These are phyloP conservation scores for Phrynocephalus vlangalii DNA, from an alignment of 2,797 vertebrate genomes.

Conservation along the genomic window DNA sequence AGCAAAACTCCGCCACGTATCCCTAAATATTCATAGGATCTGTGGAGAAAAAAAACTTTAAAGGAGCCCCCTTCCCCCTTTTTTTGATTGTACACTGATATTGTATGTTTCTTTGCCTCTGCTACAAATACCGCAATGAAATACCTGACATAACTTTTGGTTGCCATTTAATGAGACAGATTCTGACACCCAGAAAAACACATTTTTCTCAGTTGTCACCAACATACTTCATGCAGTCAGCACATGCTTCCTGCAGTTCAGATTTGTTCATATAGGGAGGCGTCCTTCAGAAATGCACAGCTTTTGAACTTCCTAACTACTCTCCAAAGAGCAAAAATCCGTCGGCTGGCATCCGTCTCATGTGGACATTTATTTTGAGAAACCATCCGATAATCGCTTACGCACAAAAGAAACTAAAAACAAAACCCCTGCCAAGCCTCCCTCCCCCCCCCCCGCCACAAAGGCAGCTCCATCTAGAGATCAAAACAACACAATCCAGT, in stretches of 20 bases:
- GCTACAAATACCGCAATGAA: not conserved
- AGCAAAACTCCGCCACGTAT: too few species aligned
- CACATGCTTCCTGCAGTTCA: not conserved
- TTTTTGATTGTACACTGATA: not conserved
- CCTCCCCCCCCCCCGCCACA: not conserved
- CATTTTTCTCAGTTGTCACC: not conserved
- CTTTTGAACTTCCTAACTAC: not conserved
- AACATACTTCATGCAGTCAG: not conserved
- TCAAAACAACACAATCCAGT: not conserved
- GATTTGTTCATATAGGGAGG: not conserved
- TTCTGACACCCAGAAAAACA: not conserved
- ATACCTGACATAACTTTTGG: not conserved
- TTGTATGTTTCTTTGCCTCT: not conserved
- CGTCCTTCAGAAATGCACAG: not conserved
- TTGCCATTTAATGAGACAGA: not conserved
- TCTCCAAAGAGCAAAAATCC: not conserved
- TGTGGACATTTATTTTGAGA: slow-evolving; percentile 6
- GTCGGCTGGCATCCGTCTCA: not conserved
- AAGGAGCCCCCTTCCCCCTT: not conserved
- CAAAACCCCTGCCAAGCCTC: not conserved
- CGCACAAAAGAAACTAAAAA: not conserved
- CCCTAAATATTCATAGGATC: not conserved
- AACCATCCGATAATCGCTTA: slow-evolving; percentile 12
- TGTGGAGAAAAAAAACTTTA: not conserved
- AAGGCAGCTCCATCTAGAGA: slow-evolving; percentile 32